phyloP scores from a whole-genome alignment of 1,140 invertebrate species.

The Goniozus legneri region DNA sequence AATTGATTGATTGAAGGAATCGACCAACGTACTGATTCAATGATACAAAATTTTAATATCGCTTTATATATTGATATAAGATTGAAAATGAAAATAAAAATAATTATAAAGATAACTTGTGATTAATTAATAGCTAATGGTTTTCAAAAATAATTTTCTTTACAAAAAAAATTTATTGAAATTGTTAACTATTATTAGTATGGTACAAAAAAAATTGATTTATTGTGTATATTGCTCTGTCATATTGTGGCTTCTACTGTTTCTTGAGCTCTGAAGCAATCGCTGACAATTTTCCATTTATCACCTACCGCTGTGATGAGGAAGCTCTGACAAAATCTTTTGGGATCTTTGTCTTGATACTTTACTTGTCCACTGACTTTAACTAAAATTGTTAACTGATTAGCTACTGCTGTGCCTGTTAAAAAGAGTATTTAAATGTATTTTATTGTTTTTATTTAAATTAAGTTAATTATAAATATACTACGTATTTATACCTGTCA shows the following conservation, averaged over 20 bases:
- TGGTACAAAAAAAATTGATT: neutral
- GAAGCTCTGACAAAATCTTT: constrained; percentile 77
- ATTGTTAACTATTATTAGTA: neutral
- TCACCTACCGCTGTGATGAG: constrained; percentile 76
- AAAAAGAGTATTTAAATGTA: constrained; percentile 9
- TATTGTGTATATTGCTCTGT: constrained; percentile 5
- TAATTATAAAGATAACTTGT: constrained; percentile 31
- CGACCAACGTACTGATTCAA: constrained; percentile 49
- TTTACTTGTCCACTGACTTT: constrained; percentile 71
- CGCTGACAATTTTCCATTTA: constrained; percentile 86
- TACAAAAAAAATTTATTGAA: neutral
- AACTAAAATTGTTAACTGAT: constrained; percentile 70
- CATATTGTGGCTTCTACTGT: constrained; percentile 20
- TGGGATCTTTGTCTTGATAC: constrained; percentile 59
- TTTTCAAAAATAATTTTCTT: neutral
- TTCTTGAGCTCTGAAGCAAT: constrained; percentile 76
- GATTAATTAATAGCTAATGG: neutral
- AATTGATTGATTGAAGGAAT: constrained; percentile 41
- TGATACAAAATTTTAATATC: constrained; percentile 51
- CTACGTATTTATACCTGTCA: constrained; percentile 55
- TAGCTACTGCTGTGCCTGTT: constrained; percentile 58
- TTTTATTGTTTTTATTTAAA: no score
- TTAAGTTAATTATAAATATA: constrained; percentile 2
- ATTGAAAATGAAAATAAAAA: constrained; percentile 52
- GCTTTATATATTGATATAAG: constrained; percentile 55